phyloP scores from a whole-genome alignment of 1,140 invertebrate genomes.

The Chionoecetes opilio region DNA sequence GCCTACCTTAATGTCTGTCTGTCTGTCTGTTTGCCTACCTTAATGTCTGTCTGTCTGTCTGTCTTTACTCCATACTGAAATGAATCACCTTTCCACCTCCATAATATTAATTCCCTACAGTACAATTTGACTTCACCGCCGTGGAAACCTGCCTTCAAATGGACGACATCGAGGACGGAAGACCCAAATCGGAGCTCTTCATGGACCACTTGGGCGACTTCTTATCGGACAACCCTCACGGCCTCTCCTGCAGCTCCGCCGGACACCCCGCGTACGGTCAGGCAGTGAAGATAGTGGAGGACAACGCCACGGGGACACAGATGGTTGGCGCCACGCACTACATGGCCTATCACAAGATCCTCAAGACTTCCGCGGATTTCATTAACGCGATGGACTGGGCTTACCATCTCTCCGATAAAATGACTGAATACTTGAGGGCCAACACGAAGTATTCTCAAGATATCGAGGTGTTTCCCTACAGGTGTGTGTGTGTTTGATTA shows the following conservation, averaged over 20 bases:
- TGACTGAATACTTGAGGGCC: conserved; percentile 88
- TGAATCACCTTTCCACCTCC: too few relatives aligned
- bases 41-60: too few relatives aligned
- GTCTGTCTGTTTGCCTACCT: too few relatives aligned
- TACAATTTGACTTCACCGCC: background rate
- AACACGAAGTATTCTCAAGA: conserved; percentile 83
- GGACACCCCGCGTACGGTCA: conserved; percentile 90
- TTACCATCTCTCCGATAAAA: conserved; percentile 89
- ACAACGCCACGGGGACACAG: conserved; percentile 62
- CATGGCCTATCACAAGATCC: conserved; percentile 94
- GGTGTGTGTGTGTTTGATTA: conserved; percentile 84
- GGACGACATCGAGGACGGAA: conserved; percentile 36
- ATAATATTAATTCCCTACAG: conserved; percentile 6
- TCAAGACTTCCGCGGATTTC: conserved; percentile 92
- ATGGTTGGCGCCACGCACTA: conserved; percentile 89
- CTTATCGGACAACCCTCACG: conserved; percentile 91
- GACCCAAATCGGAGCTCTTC: conserved; percentile 87
- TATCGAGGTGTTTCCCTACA: conserved; percentile 94
- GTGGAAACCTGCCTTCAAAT: conserved; percentile 58
- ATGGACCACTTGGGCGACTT: conserved; percentile 90
- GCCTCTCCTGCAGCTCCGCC: conserved; percentile 90
- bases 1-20: too few relatives aligned
- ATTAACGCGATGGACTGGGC: conserved; percentile 90
- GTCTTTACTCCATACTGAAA: too few relatives aligned
- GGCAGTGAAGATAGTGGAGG: conserved; percentile 83